Base-by-base conservation (phyloP, 1,140 invertebrate genomes). In the Limonius californicus region DNA sequence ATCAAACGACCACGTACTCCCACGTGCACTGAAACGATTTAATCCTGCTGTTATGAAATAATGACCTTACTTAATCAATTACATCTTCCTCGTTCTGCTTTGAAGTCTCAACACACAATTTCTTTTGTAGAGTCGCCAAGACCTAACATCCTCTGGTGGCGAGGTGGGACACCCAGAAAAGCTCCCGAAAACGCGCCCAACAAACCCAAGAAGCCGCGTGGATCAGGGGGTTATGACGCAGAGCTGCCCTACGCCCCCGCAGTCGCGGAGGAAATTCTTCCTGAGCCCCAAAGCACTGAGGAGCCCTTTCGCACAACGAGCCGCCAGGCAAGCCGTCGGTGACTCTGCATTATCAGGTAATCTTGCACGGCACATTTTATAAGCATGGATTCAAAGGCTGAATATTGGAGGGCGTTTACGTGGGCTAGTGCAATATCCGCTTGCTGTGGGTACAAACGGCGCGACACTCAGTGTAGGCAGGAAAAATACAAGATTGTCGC, bases 191-290 rank as follows among this genome's bases (percentile, higher is more conserved):
- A 80, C 79, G 20, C 77, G 81, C 67, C 76, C 78, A 61, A 76
- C 71, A 32, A 77, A 72, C 58, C 67, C 72, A 32, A 57, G 70
- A 62, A 32, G 77, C 76, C 1, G 79, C 78, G 77, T 78, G 68
- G 76, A 81, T 61, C 74, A 77, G 18, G 76, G 72, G 16, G 80
- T 77, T 11, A 79, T 82, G 72, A 80, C 77, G 1, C 81, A 81
- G 69, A 87, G 87, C 74, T 89, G 87, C 67, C 89, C 89, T 42
- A 91, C 89, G 16, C 89, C 89, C 39, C 89, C 89, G 0, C 88
- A 89, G 69, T 88, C 85, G 43, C 82, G 89, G 63, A 84, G 87
- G 75, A 85, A 87, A 79, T 91, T 91, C 77, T 89, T 89, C 76
- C 82, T 91, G 15, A 91, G 87, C 67, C 84, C 89, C 0, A 91